phyloP scores from a whole-genome alignment of 2,888 invertebrate genomes.

The Ormyrus nitidulus region DNA sequence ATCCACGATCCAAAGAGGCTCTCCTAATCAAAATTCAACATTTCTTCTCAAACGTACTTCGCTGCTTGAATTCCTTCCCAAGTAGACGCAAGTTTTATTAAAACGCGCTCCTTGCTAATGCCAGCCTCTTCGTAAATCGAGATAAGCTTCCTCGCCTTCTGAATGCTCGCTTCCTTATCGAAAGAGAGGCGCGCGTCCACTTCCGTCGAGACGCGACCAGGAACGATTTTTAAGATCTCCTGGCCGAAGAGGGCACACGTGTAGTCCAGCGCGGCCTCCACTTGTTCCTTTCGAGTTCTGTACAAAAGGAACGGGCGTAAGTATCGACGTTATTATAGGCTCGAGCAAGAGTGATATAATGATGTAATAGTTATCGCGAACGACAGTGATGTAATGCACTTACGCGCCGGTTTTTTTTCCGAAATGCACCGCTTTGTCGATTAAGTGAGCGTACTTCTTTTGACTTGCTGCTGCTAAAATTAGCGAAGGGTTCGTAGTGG shows the following conservation, averaged over 20 bases:
- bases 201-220: slow-evolving; percentile 97
- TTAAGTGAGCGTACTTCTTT: slow-evolving; percentile 93
- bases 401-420: slow-evolving; percentile 83
- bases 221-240: slow-evolving; percentile 98
- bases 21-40: no score
- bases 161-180: slow-evolving; percentile 92
- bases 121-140: slow-evolving; percentile 92
- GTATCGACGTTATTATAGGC: background rate
- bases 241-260: slow-evolving; percentile 96
- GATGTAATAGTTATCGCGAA: no score
- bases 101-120: slow-evolving; percentile 92
- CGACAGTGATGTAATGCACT: slow-evolving; percentile 62
- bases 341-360: no score
- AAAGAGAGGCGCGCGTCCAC: slow-evolving; percentile 98
- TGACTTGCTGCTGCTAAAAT: slow-evolving; percentile 95
- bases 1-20: no score
- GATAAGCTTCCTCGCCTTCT: slow-evolving; percentile 92
- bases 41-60: slow-evolving; percentile 78
- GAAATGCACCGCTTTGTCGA: slow-evolving; percentile 93
- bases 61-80: slow-evolving; percentile 99
- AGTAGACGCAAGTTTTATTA: slow-evolving; percentile 98
- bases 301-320: background rate
- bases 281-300: slow-evolving; percentile 84
- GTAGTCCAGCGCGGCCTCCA: slow-evolving; percentile 93
- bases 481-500: slow-evolving; percentile 98